Base-by-base conservation (phyloP, 2,113 vertebrate genomes). In the Scomber colias region DNA sequence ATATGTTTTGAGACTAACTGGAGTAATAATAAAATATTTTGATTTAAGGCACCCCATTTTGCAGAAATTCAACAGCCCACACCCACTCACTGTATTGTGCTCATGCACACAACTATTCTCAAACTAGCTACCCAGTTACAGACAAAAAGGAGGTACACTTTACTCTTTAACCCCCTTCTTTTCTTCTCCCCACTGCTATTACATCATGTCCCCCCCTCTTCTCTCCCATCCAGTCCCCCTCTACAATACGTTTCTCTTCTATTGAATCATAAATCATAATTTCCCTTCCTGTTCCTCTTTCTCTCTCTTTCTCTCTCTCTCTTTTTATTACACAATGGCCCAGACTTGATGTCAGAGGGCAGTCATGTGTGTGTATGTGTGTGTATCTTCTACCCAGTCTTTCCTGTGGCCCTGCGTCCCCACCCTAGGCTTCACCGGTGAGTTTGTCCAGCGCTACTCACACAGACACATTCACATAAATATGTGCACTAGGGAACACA, bases 211-310 rank as follows among this genome's bases (percentile, higher is more conserved):
- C 9, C 63, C 35, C 64, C n/a, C 16, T 16, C 30, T 54, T 44
- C 44, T 14, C 48, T 44, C 44, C 35, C 76, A 27, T n/a, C 45
- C 49, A 40, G 48, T 21, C 30, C 70, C 73, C 24, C 8, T 57
- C 51, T 51, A 64, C 45, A 56, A 69, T 83, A 85, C 65, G 83
- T 81, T 77, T 76, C 64, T 84, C 81, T 82, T 56, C 81, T 71
- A 56, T 81, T 80, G 56, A 83, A 82, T 87, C 77, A 75, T 92
- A 88, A 88, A 88, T 90, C 87, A 89, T 63, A 85, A 44, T 71
- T 68, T 71, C 57, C 50, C 83, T 87, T 87, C 85, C 85, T 75
- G 57, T 77, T 21, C 44, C 30, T 51, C 53, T 46, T 44, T 48
- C 45, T 17, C 67, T 27, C 53, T 50, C 67, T 63, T 16, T 8